Evolutionary conservation across 1,140 invertebrate species (phyloP).

Genomic region (Colletes latitarsis): DNA sequence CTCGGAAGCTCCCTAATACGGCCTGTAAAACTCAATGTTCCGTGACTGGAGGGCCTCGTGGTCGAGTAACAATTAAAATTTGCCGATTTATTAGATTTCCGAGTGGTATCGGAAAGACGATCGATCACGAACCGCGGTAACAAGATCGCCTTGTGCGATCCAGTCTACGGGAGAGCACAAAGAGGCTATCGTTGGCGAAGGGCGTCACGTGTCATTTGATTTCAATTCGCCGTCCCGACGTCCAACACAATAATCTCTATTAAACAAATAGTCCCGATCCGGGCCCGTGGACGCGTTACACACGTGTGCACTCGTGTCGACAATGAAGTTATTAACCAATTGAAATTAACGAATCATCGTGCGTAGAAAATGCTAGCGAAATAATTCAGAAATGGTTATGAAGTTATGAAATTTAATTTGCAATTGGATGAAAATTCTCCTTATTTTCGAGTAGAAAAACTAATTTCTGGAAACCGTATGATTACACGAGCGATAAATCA

Average conservation of each 20-base stretch:
- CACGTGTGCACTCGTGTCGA: no score
- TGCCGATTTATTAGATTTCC: background rate
- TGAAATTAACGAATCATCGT: no score
- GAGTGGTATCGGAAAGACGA: background rate
- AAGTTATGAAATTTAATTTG: no score
- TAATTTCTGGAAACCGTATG: background rate
- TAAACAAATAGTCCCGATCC: conserved; percentile 74
- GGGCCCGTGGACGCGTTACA: conserved; percentile 16
- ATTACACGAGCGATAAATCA: background rate
- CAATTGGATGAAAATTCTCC: no score
- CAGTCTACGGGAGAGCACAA: conserved; percentile 4
- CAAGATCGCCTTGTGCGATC: conserved; percentile 17
- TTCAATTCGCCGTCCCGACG: conserved; percentile 66
- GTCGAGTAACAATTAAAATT: conserved; percentile 10
- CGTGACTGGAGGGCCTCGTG: background rate
- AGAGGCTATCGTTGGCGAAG: conserved; percentile 42
- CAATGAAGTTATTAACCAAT: no score
- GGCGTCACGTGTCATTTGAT: conserved; percentile 74
- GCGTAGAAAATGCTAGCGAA: no score
- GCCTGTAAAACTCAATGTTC: background rate
- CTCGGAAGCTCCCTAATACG: background rate
- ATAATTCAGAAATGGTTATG: no score
- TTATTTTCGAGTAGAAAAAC: no score
- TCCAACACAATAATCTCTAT: conserved; percentile 74
- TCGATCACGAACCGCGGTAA: conserved; percentile 20